A percentile compares a stretch with the other conserved stretches of the same genome.
Evolutionary conservation across 2,797 vertebrate genomes (phyloP).

Genomic region (Hoplostethus atlanticus): DNA sequence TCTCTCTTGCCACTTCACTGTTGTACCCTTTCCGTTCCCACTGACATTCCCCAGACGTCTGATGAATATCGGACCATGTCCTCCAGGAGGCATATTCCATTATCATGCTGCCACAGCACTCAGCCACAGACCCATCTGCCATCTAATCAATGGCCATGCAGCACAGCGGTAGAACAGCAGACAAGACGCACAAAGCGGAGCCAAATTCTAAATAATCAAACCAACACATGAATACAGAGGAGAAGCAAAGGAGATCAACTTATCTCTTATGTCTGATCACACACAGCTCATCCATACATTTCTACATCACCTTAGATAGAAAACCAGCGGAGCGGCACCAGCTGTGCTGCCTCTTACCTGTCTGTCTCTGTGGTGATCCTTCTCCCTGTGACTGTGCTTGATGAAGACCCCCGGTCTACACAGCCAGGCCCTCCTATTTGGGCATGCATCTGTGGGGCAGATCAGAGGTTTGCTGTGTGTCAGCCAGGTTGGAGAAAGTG

Average conservation of each 20-base stretch:
- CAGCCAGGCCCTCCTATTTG: slow-evolving; percentile 81
- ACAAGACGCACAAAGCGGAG: slow-evolving; percentile 14
- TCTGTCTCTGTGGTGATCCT: slow-evolving; percentile 65
- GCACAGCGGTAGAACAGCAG: slow-evolving; percentile 52
- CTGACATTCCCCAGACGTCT: slow-evolving; percentile 68
- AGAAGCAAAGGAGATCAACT: slow-evolving; percentile 34
- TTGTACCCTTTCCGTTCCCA: slow-evolving; percentile 42
- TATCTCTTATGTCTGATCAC: slow-evolving; percentile 26
- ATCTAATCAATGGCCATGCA: slow-evolving; percentile 76
- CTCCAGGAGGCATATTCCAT: slow-evolving; percentile 79
- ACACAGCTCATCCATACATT: slow-evolving; percentile 31
- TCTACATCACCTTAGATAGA: slow-evolving; percentile 41
- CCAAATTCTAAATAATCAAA: slow-evolving; percentile 37
- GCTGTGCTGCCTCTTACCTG: slow-evolving; percentile 72
- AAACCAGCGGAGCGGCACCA: slow-evolving; percentile 49
- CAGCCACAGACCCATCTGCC: slow-evolving; percentile 67
- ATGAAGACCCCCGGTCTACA: slow-evolving; percentile 73
- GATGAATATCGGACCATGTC: slow-evolving; percentile 74
- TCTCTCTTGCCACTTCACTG: slow-evolving; percentile 28
- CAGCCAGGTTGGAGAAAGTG: slow-evolving; percentile 53
- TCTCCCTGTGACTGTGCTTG: slow-evolving; percentile 61
- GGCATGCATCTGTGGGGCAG: slow-evolving; percentile 73
- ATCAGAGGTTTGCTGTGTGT: slow-evolving; percentile 64
- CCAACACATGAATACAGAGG: slow-evolving; percentile 39
- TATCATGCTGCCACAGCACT: slow-evolving; percentile 73